Base-by-base conservation (phyloP, 35 echinoderm and acorn worm species). In the Ophioderma brevispina region DNA sequence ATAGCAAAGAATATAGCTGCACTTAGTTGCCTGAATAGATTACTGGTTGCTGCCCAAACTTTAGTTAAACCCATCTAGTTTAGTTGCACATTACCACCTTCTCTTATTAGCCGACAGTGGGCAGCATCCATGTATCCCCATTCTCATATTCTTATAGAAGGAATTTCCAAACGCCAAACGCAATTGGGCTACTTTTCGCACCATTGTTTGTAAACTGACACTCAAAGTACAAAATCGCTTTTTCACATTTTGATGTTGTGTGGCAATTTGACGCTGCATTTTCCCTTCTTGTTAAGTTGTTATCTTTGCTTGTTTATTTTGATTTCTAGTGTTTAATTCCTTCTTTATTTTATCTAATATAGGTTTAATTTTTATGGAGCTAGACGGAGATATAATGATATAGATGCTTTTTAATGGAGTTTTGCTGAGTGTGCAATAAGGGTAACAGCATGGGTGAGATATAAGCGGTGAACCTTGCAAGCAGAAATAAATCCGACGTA, bases 381-480 rank as follows among this genome's bases (percentile, higher is more conserved):
- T 70, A 25, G 59, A 46, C 41, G 41, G 17, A 15, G 59, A 70
- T 30, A 18, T 70, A 4, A 25, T 70, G 5, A 70, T 6, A 70
- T 70, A 70, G 59, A 70, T 25, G 59, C 59, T 70, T 46, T n/a
- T 46, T 46, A 46, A 17, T 46, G 41, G 41, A 46, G 5, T 46
- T 46, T 46, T 46, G 41, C 41, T 70, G 59, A 70, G 2, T 70
- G 59, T 70, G 59, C 59, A 8, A 46, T 46, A 70, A 3, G 59
- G 59, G 59, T 70, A 70, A 70, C 59, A 70, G 59, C 59, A 70
- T 70, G 59, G 59, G 59, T 70, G 59, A 70, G 59, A 70, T 15
- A 70, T 15, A 70, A 70, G 59, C 23, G 59, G 59, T 70, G 59
- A 70, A 70, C 10, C 59, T 4, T 46, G 5, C 41, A 46, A 46